Conservation (phyloP, 2,797 vertebrate species). For the Moxostoma hubbsi region DNA sequence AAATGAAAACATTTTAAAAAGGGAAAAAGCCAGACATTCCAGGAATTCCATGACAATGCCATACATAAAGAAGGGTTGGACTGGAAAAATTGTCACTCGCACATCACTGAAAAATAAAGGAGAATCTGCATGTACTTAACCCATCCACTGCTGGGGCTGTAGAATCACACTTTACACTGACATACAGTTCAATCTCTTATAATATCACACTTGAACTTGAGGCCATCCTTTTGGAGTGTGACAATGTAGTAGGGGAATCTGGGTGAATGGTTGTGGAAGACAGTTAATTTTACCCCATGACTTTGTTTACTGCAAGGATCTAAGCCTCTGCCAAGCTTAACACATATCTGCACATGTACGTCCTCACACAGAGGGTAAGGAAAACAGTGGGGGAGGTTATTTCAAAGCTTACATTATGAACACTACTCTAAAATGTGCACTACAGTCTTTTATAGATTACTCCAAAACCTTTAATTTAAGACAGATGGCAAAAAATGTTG, state of each 20-base stretch:
- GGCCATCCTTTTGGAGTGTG: neutral
- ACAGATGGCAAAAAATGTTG: neutral
- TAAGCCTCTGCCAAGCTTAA: constrained; percentile 24
- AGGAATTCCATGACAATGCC: constrained; percentile 89
- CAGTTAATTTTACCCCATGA: constrained; percentile 20
- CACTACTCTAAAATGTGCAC: neutral
- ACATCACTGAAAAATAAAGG: constrained; percentile 67
- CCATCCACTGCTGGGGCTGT: constrained; percentile 36
- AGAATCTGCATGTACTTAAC: constrained; percentile 49
- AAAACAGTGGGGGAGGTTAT: too few species aligned
- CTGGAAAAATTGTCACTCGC: constrained; percentile 85
- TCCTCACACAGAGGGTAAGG: too few species aligned
- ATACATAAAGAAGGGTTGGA: constrained; percentile 87
- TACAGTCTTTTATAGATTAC: neutral
- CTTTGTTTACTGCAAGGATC: constrained; percentile 19
- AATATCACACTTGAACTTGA: neutral
- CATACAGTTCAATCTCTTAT: constrained; percentile 8
- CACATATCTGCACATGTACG: neutral
- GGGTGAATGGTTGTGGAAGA: neutral
- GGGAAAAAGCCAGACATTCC: constrained; percentile 84
- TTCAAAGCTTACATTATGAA: too few species aligned
- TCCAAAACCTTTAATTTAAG: constrained; percentile 29
- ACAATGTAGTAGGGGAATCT: neutral
- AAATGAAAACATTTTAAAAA: constrained; percentile 81
- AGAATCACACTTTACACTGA: too few species aligned